A percentile compares a stretch with the other conserved stretches of the same genome.
Conservation (phyloP, 2,797 vertebrate species). For the Bryconaethiops microstoma region DNA sequence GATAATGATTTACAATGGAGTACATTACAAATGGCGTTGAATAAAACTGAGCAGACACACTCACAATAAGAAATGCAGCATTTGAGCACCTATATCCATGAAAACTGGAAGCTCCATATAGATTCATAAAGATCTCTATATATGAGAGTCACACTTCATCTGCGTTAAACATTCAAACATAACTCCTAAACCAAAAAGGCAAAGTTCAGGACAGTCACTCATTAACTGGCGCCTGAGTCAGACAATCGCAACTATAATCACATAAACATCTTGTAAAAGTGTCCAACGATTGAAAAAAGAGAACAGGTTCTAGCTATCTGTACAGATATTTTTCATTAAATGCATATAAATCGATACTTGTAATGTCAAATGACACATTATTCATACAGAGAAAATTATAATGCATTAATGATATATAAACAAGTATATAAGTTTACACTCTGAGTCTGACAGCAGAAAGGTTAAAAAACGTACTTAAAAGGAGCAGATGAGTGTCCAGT, state of each 20-base stretch:
- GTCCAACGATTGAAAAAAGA: background rate
- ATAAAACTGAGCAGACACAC: background rate
- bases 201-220: conserved; percentile 55
- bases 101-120: background rate
- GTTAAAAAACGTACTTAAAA: conserved; percentile 60
- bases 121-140: background rate
- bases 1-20: background rate
- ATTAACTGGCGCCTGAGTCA: conserved; percentile 46
- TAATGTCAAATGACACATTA: background rate
- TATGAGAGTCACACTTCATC: background rate
- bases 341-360: background rate
- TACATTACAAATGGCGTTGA: background rate
- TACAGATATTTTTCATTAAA: background rate
- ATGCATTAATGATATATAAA: background rate
- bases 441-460: background rate
- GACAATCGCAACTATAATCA: background rate
- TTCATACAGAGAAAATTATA: background rate
- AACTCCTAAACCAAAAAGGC: conserved; percentile 30
- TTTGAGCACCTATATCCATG: conserved; percentile 15
- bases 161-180: conserved; percentile 8
- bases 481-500: background rate
- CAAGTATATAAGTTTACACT: background rate
- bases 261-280: background rate
- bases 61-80: conserved; percentile 18
- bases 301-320: background rate